Evolutionary conservation across 2,113 vertebrate species (phyloP).

Genomic region (Podilymbus podiceps): DNA sequence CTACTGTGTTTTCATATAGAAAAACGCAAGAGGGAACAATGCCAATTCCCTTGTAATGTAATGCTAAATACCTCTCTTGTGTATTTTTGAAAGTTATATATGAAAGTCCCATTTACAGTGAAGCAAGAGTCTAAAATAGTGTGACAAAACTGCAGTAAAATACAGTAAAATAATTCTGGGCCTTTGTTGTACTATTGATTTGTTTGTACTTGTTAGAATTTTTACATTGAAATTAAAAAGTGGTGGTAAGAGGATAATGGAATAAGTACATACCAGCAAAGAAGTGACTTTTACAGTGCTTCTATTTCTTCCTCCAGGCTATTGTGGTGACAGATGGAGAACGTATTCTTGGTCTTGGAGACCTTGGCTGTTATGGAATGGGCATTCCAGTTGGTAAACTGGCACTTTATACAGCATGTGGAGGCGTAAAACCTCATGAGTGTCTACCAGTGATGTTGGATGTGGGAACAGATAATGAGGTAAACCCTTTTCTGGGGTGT

Average conservation of each 20-base stretch:
- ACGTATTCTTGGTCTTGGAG: conserved; percentile 94
- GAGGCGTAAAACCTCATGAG: conserved; percentile 88
- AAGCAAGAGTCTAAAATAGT: neutral
- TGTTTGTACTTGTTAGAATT: neutral
- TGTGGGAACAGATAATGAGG: conserved; percentile 96
- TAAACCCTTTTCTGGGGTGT: conserved; percentile 54
- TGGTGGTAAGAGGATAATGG: neutral
- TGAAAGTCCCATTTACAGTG: neutral
- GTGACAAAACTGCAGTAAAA: neutral
- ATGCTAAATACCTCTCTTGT: neutral
- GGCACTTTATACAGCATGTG: conserved; percentile 94
- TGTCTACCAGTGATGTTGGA: conserved; percentile 93
- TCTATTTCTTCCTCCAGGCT: conserved; percentile 74
- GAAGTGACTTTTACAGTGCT: neutral
- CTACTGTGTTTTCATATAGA: neutral
- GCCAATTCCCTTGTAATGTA: neutral
- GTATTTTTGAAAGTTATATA: neutral
- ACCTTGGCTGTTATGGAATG: conserved; percentile 95
- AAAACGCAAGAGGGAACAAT: neutral
- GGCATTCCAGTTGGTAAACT: conserved; percentile 97
- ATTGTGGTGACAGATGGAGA: conserved; percentile 95
- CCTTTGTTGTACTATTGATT: neutral
- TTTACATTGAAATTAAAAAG: neutral
- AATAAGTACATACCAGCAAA: neutral
- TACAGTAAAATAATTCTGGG: neutral